Percentiles rank a stretch among this genome's conserved stretches.
Conservation (phyloP, 2,797 vertebrate genomes). For the Cottoperca gobio region DNA sequence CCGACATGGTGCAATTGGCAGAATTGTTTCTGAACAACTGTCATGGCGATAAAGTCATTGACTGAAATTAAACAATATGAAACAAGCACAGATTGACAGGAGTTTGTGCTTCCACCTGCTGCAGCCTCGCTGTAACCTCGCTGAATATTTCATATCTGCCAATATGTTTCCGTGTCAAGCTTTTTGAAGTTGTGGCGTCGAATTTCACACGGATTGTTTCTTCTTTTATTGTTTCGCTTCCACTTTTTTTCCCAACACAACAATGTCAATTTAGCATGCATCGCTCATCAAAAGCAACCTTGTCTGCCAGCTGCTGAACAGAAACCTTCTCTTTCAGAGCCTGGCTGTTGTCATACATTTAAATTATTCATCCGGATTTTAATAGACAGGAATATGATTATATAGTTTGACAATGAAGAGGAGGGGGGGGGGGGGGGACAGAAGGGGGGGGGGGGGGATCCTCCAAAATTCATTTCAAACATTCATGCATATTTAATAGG, state of each 20-base stretch:
- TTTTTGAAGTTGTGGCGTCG: conserved; percentile 60
- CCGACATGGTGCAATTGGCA: conserved; percentile 25
- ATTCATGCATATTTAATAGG: conserved; percentile 83
- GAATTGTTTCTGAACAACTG: conserved; percentile 38
- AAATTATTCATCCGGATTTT: conserved; percentile 82
- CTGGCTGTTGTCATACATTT: conserved; percentile 72
- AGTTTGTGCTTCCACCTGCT: conserved; percentile 63
- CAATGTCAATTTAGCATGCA: conserved; percentile 72
- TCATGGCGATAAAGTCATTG: conserved; percentile 50
- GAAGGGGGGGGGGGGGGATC: conserved; percentile 26
- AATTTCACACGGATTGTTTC: conserved; percentile 61
- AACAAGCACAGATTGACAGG: conserved; percentile 48
- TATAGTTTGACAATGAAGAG: conserved; percentile 78
- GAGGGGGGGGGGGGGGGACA: conserved; percentile 17
- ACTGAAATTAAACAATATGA: conserved; percentile 42
- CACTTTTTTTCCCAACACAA: conserved; percentile 43
- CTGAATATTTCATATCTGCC: conserved; percentile 74
- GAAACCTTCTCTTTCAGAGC: conserved; percentile 59
- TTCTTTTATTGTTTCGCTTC: conserved; percentile 64
- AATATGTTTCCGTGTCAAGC: conserved; percentile 67
- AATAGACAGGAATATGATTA: conserved; percentile 82
- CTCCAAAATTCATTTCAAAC: conserved; percentile 81
- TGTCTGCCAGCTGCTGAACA: conserved; percentile 72
- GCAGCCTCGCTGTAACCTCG: conserved; percentile 62
- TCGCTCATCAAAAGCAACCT: conserved; percentile 73